Base-by-base conservation (phyloP, 2,797 vertebrate genomes). In the Artibeus lituratus region DNA sequence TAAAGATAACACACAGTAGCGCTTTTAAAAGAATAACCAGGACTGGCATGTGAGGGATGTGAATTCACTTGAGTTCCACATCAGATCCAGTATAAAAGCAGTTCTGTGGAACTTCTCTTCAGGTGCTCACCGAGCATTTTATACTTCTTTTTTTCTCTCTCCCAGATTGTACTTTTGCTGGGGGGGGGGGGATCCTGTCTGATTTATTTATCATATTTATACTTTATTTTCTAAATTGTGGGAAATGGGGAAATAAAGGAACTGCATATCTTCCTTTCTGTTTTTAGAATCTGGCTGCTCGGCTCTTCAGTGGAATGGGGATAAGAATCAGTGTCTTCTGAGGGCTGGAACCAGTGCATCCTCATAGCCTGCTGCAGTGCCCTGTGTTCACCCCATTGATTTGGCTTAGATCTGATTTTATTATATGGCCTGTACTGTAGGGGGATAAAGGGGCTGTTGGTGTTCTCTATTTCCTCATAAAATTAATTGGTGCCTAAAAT, bases 401-500 rank as follows among this genome's bases (percentile, higher is more conserved):
- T 87, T 77, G 69, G 57, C 26, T 42, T 76, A 1, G 29, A 29
- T 90, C 39, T 82, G 92, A 73, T 95, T 94, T 95, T 87, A 87
- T 49, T 91, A 74, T 89, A 18, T 47, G 72, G 87, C 85, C 51
- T 85, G 3, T 87, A 74, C 80, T 90, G n/a, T 22, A 39, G 49
- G 37, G 15, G 57, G 62, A 39, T 67, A 55, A 82, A 18, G 80
- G 47, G 73, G 80, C 81, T 89, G 11, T 69, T 81, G 97, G 81
- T 76, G 88, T 78, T 97, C 81, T 76, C 87, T 76, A 69, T 89
- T 96, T 39, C 57, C 87, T 95, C 24, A 22, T 94, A 57, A 96
- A 95, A 90, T 93, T 83, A 96, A 96, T 95, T 84, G 89, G 73
- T 39, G 94, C 87, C 77, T 57, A 39, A 69, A 96, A 85, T 96